These are phyloP conservation scores for Mormyrus lacerda DNA, from an alignment of 2,113 vertebrate genomes.

Conservation along the genomic window DNA sequence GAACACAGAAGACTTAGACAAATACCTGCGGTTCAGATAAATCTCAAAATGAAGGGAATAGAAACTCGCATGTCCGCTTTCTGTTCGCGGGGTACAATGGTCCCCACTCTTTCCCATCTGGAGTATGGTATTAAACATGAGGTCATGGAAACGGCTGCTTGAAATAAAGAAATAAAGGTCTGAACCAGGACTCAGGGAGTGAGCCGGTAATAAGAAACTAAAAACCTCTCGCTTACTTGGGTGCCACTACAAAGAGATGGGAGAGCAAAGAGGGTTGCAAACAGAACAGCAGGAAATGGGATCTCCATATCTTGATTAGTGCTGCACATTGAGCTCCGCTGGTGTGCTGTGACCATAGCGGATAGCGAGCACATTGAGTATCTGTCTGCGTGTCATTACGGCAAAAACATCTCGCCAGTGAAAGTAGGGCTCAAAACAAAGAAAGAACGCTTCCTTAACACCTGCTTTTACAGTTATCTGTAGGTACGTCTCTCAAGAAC, in stretches of 20 bases:
- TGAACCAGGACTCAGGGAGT: neutral
- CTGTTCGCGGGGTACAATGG: neutral
- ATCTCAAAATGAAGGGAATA: neutral
- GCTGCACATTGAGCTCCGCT: neutral
- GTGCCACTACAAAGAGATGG: neutral
- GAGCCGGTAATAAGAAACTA: neutral
- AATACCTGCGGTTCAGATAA: neutral
- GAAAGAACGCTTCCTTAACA: neutral
- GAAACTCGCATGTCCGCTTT: neutral
- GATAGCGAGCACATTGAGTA: neutral
- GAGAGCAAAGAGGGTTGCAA: neutral
- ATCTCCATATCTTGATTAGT: neutral
- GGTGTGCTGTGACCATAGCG: neutral
- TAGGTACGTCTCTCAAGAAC: neutral
- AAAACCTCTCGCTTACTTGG: neutral
- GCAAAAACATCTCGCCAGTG: neutral
- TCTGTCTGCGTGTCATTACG: neutral
- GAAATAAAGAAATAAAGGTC: neutral
- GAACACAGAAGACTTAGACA: neutral
- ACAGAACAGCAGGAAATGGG: neutral
- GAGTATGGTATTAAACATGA: neutral
- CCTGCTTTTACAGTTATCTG: neutral
- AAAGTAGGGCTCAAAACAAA: neutral
- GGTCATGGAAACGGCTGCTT: neutral
- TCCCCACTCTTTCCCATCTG: neutral